These are phyloP conservation scores for Macropus fuliginosus DNA, from an alignment of 2,797 vertebrate species.

Conservation along the genomic window DNA sequence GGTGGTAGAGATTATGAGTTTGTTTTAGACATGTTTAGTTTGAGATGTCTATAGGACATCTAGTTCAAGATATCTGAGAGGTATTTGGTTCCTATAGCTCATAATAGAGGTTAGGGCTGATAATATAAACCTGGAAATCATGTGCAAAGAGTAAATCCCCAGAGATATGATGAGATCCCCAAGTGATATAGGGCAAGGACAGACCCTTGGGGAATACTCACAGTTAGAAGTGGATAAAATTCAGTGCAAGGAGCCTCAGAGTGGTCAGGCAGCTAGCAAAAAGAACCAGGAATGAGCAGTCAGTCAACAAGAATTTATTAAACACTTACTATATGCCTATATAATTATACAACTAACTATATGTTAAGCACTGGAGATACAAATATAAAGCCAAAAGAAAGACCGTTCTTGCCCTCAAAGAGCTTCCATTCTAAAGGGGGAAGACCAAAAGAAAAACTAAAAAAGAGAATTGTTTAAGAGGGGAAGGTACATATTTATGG, in stretches of 20 bases:
- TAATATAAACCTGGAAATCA: neutral
- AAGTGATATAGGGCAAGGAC: neutral
- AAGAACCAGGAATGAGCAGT: neutral
- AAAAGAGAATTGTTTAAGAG: neutral
- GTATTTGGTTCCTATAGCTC: neutral
- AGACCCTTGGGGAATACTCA: neutral
- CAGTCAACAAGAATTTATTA: neutral
- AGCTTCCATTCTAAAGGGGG: neutral
- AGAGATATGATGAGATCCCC: neutral
- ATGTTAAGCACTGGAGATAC: neutral
- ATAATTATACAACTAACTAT: too few species aligned
- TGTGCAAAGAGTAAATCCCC: neutral
- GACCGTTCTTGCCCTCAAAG: neutral
- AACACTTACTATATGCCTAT: neutral
- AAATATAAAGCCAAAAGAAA: neutral
- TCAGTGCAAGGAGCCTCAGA: neutral
- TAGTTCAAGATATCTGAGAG: neutral
- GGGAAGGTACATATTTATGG: too few species aligned
- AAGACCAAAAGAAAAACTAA: neutral
- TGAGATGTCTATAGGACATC: neutral
- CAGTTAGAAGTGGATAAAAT: neutral
- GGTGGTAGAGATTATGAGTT: neutral
- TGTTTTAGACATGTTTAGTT: neutral
- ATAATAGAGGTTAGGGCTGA: neutral
- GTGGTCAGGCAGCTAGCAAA: neutral